phyloP scores from a whole-genome alignment of 2,113 vertebrate species.

The Elaphurus davidianus region DNA sequence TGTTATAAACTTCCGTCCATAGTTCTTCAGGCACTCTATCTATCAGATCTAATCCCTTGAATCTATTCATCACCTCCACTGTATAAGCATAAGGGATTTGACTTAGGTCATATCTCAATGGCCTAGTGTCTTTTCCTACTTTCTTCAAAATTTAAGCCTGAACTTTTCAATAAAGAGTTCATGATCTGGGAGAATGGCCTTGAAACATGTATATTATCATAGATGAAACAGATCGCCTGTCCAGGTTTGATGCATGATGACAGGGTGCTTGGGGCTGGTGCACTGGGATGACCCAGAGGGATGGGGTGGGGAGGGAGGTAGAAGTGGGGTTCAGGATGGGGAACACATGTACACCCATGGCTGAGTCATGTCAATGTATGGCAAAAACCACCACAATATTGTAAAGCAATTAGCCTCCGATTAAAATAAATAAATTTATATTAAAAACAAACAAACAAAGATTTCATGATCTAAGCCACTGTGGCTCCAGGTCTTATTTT shows the following conservation, averaged over 20 bases:
- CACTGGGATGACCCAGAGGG: background rate
- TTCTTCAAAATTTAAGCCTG: background rate
- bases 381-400: background rate
- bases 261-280: background rate
- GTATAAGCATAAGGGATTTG: background rate
- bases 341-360: background rate
- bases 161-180: background rate
- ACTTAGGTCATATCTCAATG: background rate
- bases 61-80: background rate
- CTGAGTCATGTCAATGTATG: background rate
- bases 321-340: background rate
- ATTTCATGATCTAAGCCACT: background rate
- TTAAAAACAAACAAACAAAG: background rate
- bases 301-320: background rate
- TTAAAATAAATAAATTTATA: background rate
- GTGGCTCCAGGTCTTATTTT: background rate
- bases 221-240: rapidly evolving
- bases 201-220: background rate
- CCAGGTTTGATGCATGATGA: background rate
- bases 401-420: background rate
- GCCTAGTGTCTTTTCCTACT: background rate
- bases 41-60: background rate
- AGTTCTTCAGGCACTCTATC: background rate
- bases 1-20: background rate
- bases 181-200: background rate